Evolutionary conservation across 1,140 invertebrate species (phyloP), one percentile per base, ranked within the genome.

Genomic region (Acromyrmex heyeri): DNA sequence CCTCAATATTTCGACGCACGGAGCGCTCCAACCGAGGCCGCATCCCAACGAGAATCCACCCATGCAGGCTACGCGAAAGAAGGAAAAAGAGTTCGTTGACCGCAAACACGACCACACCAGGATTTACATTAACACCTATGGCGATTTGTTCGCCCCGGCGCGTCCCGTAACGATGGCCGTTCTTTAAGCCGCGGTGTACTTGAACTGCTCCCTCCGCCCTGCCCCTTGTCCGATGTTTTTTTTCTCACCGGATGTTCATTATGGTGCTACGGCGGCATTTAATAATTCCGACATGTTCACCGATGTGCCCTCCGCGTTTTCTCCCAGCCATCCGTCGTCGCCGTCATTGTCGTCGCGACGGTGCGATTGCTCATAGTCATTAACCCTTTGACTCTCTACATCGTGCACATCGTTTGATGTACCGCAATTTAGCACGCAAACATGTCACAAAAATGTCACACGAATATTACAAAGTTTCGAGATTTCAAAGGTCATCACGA

Each of bases 21-120:
- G 95, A 2, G 95, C 95, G 75, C 95, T 94, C 93, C 95, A 96
- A 2, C 94, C 95, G 48, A 96, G 83, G 10, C 92, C 91, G 67
- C 90, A 93, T 70, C 94, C 94, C 21, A 94, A 57, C 0, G 90
- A 90, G 76, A 94, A 94, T 59, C 89, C 93, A 62, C 91, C 90
- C 85, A 92, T 77, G 75, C 90, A 87, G 0, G 91, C 92, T 92
- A 59, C 44, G 88, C 57, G 61, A 53, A 53, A 27, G 44, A 77
- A 73, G 16, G 55, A 21, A 50, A 24, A 50, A 65, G 16, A 53
- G 38, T 73, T 82, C 67, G 24, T 75, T 83, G 69, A 83, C 70
- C 69, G 79, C 67, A 6, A 79, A 87, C 53, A 64, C 57, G 59
- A 38, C 21, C 24, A 77, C 24, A 77, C 21, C 44, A 65, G 61